Evolutionary conservation across 2,113 vertebrate species (phyloP).

Genomic region (Rhinolophus sinicus): DNA sequence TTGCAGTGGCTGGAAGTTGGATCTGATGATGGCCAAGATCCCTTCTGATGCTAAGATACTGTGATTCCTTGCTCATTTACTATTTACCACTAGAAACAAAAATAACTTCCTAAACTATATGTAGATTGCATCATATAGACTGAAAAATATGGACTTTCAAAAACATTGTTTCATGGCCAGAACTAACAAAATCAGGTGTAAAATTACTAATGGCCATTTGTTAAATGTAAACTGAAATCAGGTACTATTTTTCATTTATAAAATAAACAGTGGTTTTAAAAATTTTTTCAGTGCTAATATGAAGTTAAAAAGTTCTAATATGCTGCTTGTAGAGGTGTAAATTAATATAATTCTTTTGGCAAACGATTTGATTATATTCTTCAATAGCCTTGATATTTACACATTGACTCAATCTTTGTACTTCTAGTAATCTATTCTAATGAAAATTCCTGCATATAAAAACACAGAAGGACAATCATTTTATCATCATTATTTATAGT

Average conservation of each 20-base stretch:
- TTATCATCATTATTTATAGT: neutral
- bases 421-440: neutral
- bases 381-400: conserved; percentile 7
- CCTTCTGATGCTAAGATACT: neutral
- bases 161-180: neutral
- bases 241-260: neutral
- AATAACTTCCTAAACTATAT: neutral
- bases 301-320: conserved; percentile 1
- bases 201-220: neutral
- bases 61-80: neutral
- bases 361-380: neutral
- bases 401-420: neutral
- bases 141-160: neutral
- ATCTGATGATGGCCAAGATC: neutral
- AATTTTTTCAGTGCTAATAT: neutral
- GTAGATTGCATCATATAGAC: neutral
- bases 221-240: conserved; percentile 32
- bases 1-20: neutral
- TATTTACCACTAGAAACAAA: neutral
- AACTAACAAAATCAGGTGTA: neutral
- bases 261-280: neutral
- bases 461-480: neutral
- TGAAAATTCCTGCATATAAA: neutral
- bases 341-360: conserved; percentile 2
- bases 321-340: neutral